Base-by-base conservation (phyloP, 2,797 vertebrate species). In the Peromyscus eremicus region DNA sequence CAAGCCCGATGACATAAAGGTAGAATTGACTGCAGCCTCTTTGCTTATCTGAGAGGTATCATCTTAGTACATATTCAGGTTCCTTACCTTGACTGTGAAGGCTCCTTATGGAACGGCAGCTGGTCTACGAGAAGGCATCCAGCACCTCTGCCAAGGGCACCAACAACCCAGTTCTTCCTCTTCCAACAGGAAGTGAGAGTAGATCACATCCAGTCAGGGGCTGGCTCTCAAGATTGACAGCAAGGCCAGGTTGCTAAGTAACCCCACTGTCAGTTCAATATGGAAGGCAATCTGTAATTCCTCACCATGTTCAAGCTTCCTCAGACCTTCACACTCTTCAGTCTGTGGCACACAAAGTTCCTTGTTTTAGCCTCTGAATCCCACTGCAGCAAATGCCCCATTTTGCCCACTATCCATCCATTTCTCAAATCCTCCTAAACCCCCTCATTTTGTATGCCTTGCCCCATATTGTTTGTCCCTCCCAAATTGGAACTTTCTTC, bases 21-120 rank as follows among this genome's bases (percentile, higher is more conserved):
- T n/a, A 16, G 6, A n/a, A 85, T 80, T 29, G 21, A 32, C 25
- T 60, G 12, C 2, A 13, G 9, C 29, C 75, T 16, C 29, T 64
- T 34, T 94, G 12, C 55, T 92, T 57, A 87, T 60, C 3, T 9
- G 5, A 68, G 19, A 7, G n/a, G 34, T 49, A 40, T n/a, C 9
- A 96, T n/a, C 43, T 46, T 89, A 19, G 37, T 70, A 70, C 64
- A 52, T 68, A 46, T 83, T 93, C n/a, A 64, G 40, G n/a, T 10
- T 89, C 60, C 40, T 93, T 85, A 79, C 66, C 21, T 71, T 82
- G 23, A 89, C 17, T 25, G 17, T 25, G 11, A 21, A 79, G 80
- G 55, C 40, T 14, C 23, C 9, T 73, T 57, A 68, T 80, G 62
- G n/a, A 29, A 9, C 2, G 16, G 14, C 32, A 37, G 32, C 32